A percentile compares a stretch with the other conserved stretches of the same genome.
phyloP scores from a whole-genome alignment of 2,113 vertebrate genomes.

The Thermophis baileyi region DNA sequence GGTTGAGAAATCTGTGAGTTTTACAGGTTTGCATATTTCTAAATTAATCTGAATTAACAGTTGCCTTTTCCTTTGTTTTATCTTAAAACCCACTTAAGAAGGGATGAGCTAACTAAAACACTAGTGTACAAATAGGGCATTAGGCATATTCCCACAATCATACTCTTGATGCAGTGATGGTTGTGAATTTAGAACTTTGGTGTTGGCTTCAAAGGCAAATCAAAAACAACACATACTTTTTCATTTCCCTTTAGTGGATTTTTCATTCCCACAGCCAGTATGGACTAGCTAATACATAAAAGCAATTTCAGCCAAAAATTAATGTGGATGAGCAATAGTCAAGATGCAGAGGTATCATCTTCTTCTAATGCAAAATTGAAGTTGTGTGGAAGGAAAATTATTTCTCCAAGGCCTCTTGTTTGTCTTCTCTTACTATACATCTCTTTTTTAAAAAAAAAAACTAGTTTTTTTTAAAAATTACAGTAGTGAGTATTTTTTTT shows the following conservation, averaged over 20 bases:
- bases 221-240: not conserved
- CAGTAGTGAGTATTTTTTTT: no score
- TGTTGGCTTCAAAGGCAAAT: not conserved
- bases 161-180: not conserved
- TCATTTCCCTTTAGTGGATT: not conserved
- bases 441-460: no score
- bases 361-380: conserved; percentile 54
- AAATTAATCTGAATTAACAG: not conserved
- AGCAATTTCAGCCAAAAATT: not conserved
- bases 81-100: not conserved
- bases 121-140: not conserved
- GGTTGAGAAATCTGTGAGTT: not conserved
- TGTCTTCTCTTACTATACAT: not conserved
- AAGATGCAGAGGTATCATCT: not conserved
- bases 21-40: not conserved
- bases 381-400: not conserved
- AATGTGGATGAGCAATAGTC: not conserved
- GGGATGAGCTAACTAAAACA: not conserved
- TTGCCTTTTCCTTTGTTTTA: not conserved
- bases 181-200: not conserved
- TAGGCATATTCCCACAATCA: not conserved
- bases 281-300: not conserved
- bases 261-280: not conserved
- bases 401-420: conserved; percentile 15
- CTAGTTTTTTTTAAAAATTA: no score